phyloP scores from a whole-genome alignment of 2,797 vertebrate species.

The Silurus lanzhouensis region DNA sequence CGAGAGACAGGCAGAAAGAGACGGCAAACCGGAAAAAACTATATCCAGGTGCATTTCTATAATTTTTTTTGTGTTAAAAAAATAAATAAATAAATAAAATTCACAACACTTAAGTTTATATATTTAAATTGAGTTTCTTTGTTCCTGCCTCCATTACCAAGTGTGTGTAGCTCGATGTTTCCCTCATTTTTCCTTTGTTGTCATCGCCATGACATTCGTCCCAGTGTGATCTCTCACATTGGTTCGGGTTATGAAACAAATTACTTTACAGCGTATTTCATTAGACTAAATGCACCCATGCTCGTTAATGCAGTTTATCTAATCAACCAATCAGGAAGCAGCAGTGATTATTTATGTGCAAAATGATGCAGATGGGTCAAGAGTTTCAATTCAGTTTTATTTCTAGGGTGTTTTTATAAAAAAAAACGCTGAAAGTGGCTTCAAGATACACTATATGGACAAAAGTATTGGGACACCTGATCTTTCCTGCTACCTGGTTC shows the following conservation, averaged over 20 bases:
- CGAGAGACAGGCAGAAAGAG: not conserved
- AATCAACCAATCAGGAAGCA: not conserved
- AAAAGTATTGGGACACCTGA: no score
- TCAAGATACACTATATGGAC: no score
- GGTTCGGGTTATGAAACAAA: constrained; percentile 16
- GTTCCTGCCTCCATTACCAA: constrained; percentile 15
- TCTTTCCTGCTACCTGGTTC: no score
- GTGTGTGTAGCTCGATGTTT: constrained; percentile 3
- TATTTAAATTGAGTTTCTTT: constrained; percentile 4
- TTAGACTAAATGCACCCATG: not conserved
- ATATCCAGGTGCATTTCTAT: not conserved
- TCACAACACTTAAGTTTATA: not conserved
- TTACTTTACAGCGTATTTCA: not conserved
- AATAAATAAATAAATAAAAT: no score
- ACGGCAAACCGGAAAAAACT: constrained; percentile 5
- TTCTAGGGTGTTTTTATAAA: no score
- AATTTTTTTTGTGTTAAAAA: no score
- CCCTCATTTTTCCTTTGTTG: constrained; percentile 24
- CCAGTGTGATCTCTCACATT: constrained; percentile 44
- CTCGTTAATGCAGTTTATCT: not conserved
- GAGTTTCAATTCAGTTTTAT: no score
- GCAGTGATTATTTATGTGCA: not conserved
- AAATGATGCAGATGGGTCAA: no score
- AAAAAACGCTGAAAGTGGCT: no score
- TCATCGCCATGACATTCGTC: constrained; percentile 20